Conservation (phyloP, 2,797 vertebrate genomes). For the Philypnodon macrostomus region DNA sequence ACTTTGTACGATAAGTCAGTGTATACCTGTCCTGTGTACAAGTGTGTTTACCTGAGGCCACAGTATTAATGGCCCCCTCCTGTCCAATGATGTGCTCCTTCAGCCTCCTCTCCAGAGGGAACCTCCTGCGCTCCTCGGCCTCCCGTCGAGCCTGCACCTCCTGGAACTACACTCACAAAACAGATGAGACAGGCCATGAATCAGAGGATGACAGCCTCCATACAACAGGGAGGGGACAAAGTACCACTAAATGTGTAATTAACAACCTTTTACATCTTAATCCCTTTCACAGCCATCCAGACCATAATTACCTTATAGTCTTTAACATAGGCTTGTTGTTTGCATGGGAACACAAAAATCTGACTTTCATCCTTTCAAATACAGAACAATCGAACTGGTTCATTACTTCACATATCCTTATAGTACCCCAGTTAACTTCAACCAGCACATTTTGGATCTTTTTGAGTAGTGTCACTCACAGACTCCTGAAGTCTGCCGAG, state of each 20-base stretch:
- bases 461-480: constrained; percentile 44
- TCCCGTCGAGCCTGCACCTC: constrained; percentile 84
- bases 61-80: constrained; percentile 90
- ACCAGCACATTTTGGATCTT: constrained; percentile 35
- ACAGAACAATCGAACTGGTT: no score
- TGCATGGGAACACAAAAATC: no score
- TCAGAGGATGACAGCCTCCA: background rate
- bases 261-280: background rate
- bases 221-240: constrained; percentile 6
- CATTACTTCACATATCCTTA: no score
- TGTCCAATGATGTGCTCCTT: constrained; percentile 95
- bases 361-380: no score
- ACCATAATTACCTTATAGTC: no score
- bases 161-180: constrained; percentile 76
- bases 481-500: constrained; percentile 38
- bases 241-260: background rate
- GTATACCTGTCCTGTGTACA: constrained; percentile 4
- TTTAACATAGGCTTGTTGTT: no score
- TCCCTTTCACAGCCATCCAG: background rate
- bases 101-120: constrained; percentile 90
- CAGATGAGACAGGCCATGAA: constrained; percentile 20
- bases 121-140: constrained; percentile 85
- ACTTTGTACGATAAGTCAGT: background rate
- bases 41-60: constrained; percentile 84
- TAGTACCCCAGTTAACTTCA: constrained; percentile 70